Evolutionary conservation across 2,113 vertebrate genomes (phyloP).

Genomic region (Sialia sialis): DNA sequence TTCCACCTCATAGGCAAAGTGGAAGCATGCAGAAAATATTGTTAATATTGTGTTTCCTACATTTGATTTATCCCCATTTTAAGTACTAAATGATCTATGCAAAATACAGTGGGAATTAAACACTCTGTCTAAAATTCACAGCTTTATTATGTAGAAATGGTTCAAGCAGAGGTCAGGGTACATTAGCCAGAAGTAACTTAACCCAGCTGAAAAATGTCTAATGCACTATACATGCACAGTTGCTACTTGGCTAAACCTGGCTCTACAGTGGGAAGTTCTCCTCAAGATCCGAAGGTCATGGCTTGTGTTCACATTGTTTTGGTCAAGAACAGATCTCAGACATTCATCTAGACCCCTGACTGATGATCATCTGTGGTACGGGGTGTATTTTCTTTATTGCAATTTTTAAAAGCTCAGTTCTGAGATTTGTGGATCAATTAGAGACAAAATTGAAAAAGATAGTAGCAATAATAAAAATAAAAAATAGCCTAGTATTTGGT

Average conservation of each 20-base stretch:
- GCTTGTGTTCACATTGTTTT: not conserved
- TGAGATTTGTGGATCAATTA: not conserved
- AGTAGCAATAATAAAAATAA: not conserved
- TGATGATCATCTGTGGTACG: not conserved
- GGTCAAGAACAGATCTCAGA: not conserved
- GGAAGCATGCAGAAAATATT: slow-evolving; percentile 33
- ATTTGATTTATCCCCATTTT: slow-evolving; percentile 45
- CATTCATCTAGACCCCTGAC: not conserved
- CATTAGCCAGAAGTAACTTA: slow-evolving; percentile 21
- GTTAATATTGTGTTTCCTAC: slow-evolving; percentile 55
- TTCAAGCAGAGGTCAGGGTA: not conserved
- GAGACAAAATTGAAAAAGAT: not conserved
- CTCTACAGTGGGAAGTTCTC: not conserved
- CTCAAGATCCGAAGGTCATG: not conserved
- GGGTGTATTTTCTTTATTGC: not conserved
- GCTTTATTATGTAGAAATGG: slow-evolving; percentile 26
- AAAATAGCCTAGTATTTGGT: not conserved
- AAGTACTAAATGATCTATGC: slow-evolving; percentile 37
- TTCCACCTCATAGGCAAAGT: slow-evolving; percentile 54
- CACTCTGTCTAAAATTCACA: slow-evolving; percentile 1
- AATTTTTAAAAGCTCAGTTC: not conserved
- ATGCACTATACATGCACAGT: not conserved
- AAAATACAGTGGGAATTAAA: slow-evolving; percentile 44
- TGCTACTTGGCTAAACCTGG: not conserved
- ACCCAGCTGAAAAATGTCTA: not conserved